Base-by-base conservation (phyloP, 2,888 invertebrate genomes). In the Epistrophella euchroma region DNA sequence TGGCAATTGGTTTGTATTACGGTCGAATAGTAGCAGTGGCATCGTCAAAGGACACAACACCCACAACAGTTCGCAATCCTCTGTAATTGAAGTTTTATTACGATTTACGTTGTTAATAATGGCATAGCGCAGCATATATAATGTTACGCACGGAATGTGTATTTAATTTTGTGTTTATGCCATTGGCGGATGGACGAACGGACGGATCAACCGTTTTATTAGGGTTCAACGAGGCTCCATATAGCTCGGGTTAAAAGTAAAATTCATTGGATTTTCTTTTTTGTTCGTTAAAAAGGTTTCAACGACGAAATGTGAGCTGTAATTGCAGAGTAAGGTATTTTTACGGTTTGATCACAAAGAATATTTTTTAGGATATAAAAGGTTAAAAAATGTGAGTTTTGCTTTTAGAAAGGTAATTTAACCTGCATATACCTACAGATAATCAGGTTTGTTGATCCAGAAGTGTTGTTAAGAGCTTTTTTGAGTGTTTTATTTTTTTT, bases 81-180 rank as follows among this genome's bases (percentile, higher is more conserved):
- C 47, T 77, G 72, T 83, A 78, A 83, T 70, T 83, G 73, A 47
- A 55, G 68, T 70, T 78, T 72, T 79, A 45, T 62, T 62, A 66
- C 55, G 35, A 40, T 79, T 79, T 58, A 47, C 62, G 50, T 43
- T 66, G 58, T 64, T 78, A 64, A 72, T 72, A 66, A 64, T 47
- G 35, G 25, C 4, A 15, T 17, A 50, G 68, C 22, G 5, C 15
- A 45, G 32, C 9, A 22, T 47, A 50, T 17, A 35, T 45, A 60
- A 35, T 66, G 17, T 40, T 82, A 72, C 66, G 72, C 60, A 73
- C 77, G 72, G 55, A 73, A 72, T 72, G 58, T 62, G 25, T 47
- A 68, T 76, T 82, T 82, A 82, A 79, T 82, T 82, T 72, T 77
- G 72, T 72, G 72, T 68, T 64, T 43, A 71, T 43, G 64, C n/a